A percentile compares a stretch with the other conserved stretches of the same genome.
Evolutionary conservation across 2,113 vertebrate genomes (phyloP).

Genomic region (Triplophysa rosa): DNA sequence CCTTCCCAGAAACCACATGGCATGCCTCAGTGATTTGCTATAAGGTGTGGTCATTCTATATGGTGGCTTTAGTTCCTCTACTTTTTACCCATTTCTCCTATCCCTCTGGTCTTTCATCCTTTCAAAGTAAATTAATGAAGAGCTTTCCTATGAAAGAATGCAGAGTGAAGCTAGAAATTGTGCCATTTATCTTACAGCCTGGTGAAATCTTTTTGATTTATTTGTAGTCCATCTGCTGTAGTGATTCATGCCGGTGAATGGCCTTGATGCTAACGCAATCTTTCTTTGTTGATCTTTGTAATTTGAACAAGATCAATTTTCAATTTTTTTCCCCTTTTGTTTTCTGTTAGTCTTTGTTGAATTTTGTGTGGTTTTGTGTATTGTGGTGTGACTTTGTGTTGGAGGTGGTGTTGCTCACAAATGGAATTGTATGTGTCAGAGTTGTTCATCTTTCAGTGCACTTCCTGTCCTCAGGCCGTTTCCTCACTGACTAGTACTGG

Average conservation of each 20-base stretch:
- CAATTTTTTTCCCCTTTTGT: no score
- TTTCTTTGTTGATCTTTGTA: background rate
- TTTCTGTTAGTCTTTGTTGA: background rate
- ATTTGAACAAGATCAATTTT: background rate
- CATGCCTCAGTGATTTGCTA: conserved; percentile 43
- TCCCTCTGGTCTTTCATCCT: conserved; percentile 23
- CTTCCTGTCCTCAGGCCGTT: conserved; percentile 25
- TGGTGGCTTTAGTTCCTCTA: conserved; percentile 31
- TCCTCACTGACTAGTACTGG: background rate
- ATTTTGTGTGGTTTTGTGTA: background rate
- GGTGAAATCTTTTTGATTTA: conserved; percentile 36
- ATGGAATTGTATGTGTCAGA: conserved; percentile 35
- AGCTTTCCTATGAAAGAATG: conserved; percentile 7
- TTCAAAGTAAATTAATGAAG: conserved; percentile 41
- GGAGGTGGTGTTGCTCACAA: conserved; percentile 30
- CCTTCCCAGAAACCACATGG: conserved; percentile 25
- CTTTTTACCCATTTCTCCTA: conserved; percentile 9
- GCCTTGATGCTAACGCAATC: background rate
- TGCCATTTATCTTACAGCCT: background rate
- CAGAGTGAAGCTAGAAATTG: conserved; percentile 10
- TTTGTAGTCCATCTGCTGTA: conserved; percentile 14
- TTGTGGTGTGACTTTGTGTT: background rate
- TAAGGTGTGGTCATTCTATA: conserved; percentile 41
- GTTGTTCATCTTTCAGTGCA: background rate
- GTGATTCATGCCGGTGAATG: background rate